A percentile compares a stretch with the other conserved stretches of the same genome.
These are phyloP conservation scores for Drosophila eohydei DNA, from an alignment of 2,888 invertebrate genomes.

Conservation along the genomic window DNA sequence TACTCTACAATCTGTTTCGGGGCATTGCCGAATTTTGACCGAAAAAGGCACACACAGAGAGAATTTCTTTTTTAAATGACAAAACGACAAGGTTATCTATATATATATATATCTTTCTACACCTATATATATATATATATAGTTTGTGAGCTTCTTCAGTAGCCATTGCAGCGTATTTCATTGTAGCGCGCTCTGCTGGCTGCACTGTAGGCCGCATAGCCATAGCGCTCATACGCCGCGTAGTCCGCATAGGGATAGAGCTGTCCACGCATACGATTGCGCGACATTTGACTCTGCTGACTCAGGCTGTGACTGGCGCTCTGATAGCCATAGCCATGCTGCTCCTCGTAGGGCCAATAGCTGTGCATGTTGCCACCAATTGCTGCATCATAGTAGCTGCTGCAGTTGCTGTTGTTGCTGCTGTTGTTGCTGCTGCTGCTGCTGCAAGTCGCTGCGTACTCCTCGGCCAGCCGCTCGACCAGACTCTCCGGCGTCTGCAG, in stretches of 20 bases:
- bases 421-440: conserved; percentile 16
- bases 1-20: conserved; percentile 42
- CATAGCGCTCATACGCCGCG: conserved; percentile 69
- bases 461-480: conserved; percentile 64
- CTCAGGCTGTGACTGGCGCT: conserved; percentile 4
- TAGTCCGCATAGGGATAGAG: conserved; percentile 60
- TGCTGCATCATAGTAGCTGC: conserved; percentile 42
- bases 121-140: conserved; percentile 4
- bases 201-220: conserved; percentile 60
- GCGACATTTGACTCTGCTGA: conserved; percentile 24
- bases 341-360: conserved; percentile 65
- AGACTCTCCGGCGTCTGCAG: conserved; percentile 79
- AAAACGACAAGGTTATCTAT: conserved; percentile 55
- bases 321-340: conserved; percentile 27
- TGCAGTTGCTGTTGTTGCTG: conserved; percentile 19
- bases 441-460: conserved; percentile 43
- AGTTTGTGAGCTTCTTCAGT: conserved; percentile 36
- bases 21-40: conserved; percentile 76
- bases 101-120: conserved; percentile 13
- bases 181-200: conserved; percentile 62
- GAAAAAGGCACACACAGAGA: conserved; percentile 82
- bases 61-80: conserved; percentile 69
- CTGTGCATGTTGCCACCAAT: conserved; percentile 27
- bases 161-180: conserved; percentile 80
- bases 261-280: conserved; percentile 58